Conservation (phyloP, 2,888 invertebrate genomes). For the Agriotes lineatus region DNA sequence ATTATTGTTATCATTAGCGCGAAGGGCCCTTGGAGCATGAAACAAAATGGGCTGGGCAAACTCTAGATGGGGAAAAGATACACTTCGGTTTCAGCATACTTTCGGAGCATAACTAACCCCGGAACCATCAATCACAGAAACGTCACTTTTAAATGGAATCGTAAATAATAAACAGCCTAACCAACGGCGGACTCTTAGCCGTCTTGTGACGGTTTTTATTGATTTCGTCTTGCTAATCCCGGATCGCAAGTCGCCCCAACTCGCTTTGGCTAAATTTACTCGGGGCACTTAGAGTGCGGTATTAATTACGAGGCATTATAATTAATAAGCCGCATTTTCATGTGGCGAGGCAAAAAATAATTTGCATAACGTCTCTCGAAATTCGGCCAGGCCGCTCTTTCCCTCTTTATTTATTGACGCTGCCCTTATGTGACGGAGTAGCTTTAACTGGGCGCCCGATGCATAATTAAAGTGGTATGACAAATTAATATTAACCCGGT, state of each 20-base stretch:
- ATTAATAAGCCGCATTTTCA: slow-evolving; percentile 14
- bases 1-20: slow-evolving; percentile 19
- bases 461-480: slow-evolving; percentile 18
- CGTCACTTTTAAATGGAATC: slow-evolving; percentile 14
- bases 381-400: background rate
- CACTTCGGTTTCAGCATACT: slow-evolving; percentile 4
- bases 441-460: background rate
- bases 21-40: slow-evolving; percentile 5
- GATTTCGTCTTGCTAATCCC: background rate
- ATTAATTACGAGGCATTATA: slow-evolving; percentile 15
- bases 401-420: slow-evolving; percentile 10
- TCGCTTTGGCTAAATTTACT: too few relatives aligned
- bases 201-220: background rate
- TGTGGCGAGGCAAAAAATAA: slow-evolving; percentile 19
- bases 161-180: slow-evolving; percentile 6
- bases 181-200: background rate
- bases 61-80: slow-evolving; percentile 8
- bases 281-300: background rate
- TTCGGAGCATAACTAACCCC: background rate
- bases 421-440: slow-evolving; percentile 2
- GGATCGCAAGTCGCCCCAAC: background rate
- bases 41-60: background rate
- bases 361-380: background rate
- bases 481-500: slow-evolving; percentile 19
- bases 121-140: slow-evolving; percentile 2